Percentiles rank a stretch among this genome's conserved stretches.
These are phyloP conservation scores for Betta splendens DNA, from an alignment of 2,797 vertebrate species.

Conservation along the genomic window DNA sequence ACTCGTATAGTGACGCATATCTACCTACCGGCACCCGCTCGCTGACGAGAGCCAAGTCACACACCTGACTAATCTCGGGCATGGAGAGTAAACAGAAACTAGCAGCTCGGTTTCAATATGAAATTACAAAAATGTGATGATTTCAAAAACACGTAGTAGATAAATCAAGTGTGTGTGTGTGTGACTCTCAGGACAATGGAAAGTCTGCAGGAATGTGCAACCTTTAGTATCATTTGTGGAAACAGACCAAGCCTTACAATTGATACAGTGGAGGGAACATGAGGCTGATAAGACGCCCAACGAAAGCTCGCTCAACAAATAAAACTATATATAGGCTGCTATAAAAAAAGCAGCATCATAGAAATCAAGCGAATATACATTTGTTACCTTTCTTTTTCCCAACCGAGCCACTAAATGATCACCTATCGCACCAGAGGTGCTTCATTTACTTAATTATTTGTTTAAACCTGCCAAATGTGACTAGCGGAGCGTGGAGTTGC, in stretches of 20 bases:
- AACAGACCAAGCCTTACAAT: background rate
- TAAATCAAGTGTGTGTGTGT: background rate
- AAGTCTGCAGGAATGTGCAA: slow-evolving; percentile 12
- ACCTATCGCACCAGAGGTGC: too few species aligned
- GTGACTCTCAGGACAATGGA: slow-evolving; percentile 14
- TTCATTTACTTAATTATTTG: too few species aligned
- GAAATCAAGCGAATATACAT: too few species aligned
- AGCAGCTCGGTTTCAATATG: slow-evolving; percentile 7
- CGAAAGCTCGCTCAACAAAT: too few species aligned
- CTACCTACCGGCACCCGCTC: background rate
- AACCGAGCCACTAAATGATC: too few species aligned
- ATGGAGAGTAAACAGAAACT: slow-evolving; percentile 20
- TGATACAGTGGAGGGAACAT: background rate
- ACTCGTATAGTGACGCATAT: too few species aligned
- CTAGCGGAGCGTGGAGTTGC: too few species aligned
- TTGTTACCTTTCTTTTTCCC: too few species aligned
- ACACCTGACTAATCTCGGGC: slow-evolving; percentile 20
- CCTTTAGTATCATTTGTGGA: slow-evolving; percentile 17
- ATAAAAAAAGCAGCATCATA: too few species aligned
- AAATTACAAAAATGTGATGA: slow-evolving; percentile 1
- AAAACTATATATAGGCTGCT: too few species aligned
- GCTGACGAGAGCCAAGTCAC: background rate
- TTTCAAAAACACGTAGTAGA: slow-evolving; percentile 11
- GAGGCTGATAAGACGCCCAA: slow-evolving; percentile 6
- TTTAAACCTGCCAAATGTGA: too few species aligned